These are phyloP conservation scores for Strigamia crassipes DNA, from an alignment of 2,888 invertebrate species.

Conservation along the genomic window DNA sequence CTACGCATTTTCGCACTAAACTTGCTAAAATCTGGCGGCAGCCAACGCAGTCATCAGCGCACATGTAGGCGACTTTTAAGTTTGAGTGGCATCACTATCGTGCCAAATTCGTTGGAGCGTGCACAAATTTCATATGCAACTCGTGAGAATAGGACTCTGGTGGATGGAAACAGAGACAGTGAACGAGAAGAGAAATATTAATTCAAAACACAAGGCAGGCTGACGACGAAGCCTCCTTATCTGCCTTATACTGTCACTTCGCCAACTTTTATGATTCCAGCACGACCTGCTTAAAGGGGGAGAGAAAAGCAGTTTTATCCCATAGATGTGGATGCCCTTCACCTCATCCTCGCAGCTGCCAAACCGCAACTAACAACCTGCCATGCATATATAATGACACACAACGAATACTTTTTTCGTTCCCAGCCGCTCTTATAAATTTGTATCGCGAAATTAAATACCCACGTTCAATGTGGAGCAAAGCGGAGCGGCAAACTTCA, in stretches of 20 bases:
- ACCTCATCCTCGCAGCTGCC: constrained; percentile 18
- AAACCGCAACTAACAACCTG: constrained; percentile 14
- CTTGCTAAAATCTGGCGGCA: neutral
- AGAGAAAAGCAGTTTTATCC: neutral
- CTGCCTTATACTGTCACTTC: constrained; percentile 22
- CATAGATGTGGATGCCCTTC: constrained; percentile 10
- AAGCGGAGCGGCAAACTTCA: too few species aligned
- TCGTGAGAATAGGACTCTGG: constrained; percentile 22
- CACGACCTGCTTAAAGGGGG: neutral
- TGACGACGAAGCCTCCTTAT: constrained; percentile 22
- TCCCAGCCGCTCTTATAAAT: neutral
- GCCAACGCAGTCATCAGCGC: neutral
- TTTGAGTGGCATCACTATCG: constrained; percentile 26
- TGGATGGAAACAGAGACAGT: constrained; percentile 25
- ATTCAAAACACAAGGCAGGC: constrained; percentile 14
- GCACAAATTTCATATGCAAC: constrained; percentile 30
- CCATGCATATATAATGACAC: constrained; percentile 5
- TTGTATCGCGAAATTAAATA: neutral
- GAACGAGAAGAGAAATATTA: constrained; percentile 16
- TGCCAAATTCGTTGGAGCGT: constrained; percentile 26
- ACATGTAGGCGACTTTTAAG: constrained; percentile 10
- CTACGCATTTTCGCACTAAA: neutral
- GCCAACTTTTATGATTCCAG: neutral
- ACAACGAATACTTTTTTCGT: neutral
- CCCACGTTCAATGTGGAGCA: too few species aligned